Evolutionary conservation across 1,140 invertebrate species (phyloP).

Genomic region (Rhynchophorus ferrugineus): DNA sequence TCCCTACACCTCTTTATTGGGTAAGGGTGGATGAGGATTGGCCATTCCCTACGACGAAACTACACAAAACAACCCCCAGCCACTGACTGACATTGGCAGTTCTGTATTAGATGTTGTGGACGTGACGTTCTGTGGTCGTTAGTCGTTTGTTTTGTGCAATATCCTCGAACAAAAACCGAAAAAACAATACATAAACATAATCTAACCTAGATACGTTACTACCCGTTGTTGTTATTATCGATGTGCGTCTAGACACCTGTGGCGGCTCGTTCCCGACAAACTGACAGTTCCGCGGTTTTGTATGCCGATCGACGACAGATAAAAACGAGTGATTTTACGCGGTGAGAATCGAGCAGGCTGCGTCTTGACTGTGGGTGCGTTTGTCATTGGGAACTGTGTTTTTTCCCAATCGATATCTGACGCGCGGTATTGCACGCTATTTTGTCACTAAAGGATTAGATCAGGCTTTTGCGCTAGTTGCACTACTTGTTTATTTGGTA

Average conservation of each 20-base stretch:
- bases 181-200: too few relatives aligned
- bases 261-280: not conserved
- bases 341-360: not conserved
- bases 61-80: slow-evolving; percentile 33
- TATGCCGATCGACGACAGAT: too few relatives aligned
- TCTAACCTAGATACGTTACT: not conserved
- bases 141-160: slow-evolving; percentile 20
- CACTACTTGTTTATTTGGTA: too few relatives aligned
- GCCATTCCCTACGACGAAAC: slow-evolving; percentile 36
- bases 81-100: slow-evolving; percentile 35
- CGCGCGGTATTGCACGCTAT: not conserved
- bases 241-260: slow-evolving; percentile 4
- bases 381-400: not conserved
- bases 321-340: too few relatives aligned
- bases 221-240: not conserved
- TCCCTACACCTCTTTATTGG: slow-evolving; percentile 40
- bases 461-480: too few relatives aligned
- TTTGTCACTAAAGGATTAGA: too few relatives aligned
- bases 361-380: not conserved
- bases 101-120: slow-evolving; percentile 41
- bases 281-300: not conserved
- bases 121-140: slow-evolving; percentile 41
- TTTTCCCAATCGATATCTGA: not conserved
- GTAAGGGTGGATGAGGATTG: slow-evolving; percentile 40
- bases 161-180: too few relatives aligned